Conservation (phyloP, 2,888 invertebrate species). For the Caradrina clavipalpis region DNA sequence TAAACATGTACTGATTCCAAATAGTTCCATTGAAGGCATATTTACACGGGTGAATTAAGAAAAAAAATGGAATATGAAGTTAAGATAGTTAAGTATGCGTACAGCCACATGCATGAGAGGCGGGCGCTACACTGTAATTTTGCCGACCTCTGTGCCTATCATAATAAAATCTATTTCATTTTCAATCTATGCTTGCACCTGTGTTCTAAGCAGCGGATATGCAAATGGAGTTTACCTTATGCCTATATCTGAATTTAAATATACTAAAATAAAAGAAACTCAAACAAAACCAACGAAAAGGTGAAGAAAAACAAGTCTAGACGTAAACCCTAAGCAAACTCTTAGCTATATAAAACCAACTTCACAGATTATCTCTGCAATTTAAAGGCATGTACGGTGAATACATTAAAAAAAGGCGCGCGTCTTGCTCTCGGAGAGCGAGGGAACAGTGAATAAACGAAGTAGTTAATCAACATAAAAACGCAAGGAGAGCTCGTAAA, state of each 20-base stretch:
- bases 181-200: constrained; percentile 22
- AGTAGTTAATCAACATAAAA: constrained; percentile 64
- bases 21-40: too few species aligned
- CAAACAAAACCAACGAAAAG: constrained; percentile 25
- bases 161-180: constrained; percentile 27
- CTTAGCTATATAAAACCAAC: not conserved
- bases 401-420: constrained; percentile 31
- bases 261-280: constrained; percentile 26
- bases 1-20: too few species aligned
- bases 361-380: constrained; percentile 32
- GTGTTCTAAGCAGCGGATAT: constrained; percentile 7
- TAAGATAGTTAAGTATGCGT: too few species aligned
- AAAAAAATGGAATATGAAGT: too few species aligned
- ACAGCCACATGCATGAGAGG: too few species aligned
- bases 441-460: constrained; percentile 34
- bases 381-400: constrained; percentile 26
- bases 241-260: constrained; percentile 26
- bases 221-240: not conserved
- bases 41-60: too few species aligned
- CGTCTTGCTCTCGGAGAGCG: constrained; percentile 21
- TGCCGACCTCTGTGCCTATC: constrained; percentile 16
- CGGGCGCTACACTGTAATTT: constrained; percentile 33
- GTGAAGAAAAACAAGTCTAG: constrained; percentile 10
- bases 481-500: constrained; percentile 53
- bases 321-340: not conserved